Evolutionary conservation across 2,113 vertebrate species (phyloP).

Genomic region (human (Homo sapiens)): DNA sequence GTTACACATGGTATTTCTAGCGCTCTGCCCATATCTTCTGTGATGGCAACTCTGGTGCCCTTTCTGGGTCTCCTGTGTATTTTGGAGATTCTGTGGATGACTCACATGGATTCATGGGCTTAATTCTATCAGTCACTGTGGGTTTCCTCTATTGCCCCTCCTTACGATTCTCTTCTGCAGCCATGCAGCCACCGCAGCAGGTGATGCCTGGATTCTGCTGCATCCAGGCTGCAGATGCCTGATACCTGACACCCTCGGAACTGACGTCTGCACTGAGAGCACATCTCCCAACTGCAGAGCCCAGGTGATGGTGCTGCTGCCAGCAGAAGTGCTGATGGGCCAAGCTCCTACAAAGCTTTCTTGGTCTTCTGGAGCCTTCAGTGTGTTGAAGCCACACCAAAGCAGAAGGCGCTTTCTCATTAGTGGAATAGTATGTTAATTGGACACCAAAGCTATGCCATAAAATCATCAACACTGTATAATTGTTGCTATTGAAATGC

Average conservation of each 20-base stretch:
- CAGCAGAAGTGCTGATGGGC: not conserved
- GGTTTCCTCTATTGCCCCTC: not conserved
- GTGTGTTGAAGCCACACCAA: not conserved
- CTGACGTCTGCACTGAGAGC: not conserved
- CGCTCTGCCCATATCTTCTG: not conserved
- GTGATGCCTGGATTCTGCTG: not conserved
- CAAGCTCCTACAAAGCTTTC: not conserved
- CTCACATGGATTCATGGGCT: not conserved
- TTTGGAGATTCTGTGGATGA: not conserved
- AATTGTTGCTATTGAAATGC: not conserved
- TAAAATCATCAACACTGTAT: not conserved
- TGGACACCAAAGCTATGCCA: not conserved
- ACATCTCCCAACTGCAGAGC: rapidly evolving
- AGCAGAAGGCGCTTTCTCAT: not conserved
- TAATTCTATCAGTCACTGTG: not conserved
- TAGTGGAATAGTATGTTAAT: not conserved
- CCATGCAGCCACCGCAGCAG: not conserved
- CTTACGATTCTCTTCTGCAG: not conserved
- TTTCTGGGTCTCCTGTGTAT: not conserved
- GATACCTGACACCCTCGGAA: not conserved
- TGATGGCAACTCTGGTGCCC: not conserved
- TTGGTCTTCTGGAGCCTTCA: not conserved
- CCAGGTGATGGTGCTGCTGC: not conserved
- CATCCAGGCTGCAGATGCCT: not conserved
- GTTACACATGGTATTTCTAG: not conserved